These are phyloP conservation scores for Oxyruncus cristatus DNA, from an alignment of 2,113 vertebrate species.

Conservation along the genomic window DNA sequence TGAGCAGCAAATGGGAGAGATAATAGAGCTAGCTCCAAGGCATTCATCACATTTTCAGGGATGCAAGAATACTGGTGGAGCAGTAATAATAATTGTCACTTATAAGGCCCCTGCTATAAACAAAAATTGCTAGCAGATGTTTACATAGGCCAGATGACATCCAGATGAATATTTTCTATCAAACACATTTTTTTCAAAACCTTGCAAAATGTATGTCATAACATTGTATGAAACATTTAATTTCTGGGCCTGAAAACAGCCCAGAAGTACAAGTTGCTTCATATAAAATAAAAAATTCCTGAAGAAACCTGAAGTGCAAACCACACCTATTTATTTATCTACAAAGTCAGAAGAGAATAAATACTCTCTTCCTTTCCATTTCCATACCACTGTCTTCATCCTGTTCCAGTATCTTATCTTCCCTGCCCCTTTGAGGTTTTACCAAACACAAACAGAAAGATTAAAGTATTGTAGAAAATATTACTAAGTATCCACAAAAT, in stretches of 20 bases:
- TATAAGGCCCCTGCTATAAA: background rate
- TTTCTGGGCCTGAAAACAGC: background rate
- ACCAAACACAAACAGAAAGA: background rate
- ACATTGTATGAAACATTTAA: background rate
- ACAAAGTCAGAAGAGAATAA: background rate
- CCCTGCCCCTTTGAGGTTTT: background rate
- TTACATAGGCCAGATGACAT: background rate
- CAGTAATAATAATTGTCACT: background rate
- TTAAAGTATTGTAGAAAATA: background rate
- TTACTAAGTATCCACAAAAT: background rate
- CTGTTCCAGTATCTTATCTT: background rate
- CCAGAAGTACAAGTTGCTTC: background rate
- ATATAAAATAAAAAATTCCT: background rate
- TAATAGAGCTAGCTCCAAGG: background rate
- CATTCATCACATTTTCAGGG: background rate
- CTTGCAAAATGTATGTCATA: background rate
- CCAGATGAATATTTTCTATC: background rate
- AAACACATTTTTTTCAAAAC: background rate
- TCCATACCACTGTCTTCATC: background rate
- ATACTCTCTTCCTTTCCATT: background rate
- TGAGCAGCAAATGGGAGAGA: background rate
- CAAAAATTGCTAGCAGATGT: constrained; percentile 1
- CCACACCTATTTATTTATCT: background rate
- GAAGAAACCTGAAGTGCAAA: background rate
- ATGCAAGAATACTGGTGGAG: background rate